Evolutionary conservation across 2,888 invertebrate genomes (phyloP), one percentile per base, ranked within the genome.

Genomic region (Fissipunctia ypsillon): DNA sequence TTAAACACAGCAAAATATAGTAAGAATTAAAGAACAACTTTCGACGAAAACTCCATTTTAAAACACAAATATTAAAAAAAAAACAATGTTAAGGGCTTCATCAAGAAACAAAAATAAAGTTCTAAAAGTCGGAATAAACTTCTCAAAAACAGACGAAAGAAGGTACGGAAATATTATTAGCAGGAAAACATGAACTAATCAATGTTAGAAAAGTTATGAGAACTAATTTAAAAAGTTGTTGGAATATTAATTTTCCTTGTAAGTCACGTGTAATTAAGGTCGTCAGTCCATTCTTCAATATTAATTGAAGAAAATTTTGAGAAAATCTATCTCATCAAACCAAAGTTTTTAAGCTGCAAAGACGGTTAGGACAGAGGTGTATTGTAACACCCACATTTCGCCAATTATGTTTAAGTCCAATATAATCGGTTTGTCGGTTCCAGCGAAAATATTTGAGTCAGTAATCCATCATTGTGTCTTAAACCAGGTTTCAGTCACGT

Each of bases 171-270:
- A 76, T 76, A 76, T 67, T 80, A 67, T 81, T 52, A 74, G 43
- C 57, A 69, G 52, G 69, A 71, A 78, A 71, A 83, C 69, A 74
- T 73, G 80, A 83, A 83, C 70, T 83, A 80, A 84, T 80, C 80
- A 80, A 84, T 64, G 73, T 73, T 80, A 84, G 69, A 73, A 69
- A 84, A 83, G 83, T 86, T 71, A 35, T 35, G 59, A 52, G 63
- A 76, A 83, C 80, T 86, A 76, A 86, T 84, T 83, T 86, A 54
- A 80, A 76, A 84, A 84, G 81, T 73, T 78, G 52, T 71, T 54
- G 60, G 84, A 83, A 86, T 86, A 84, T 86, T 80, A 83, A 84
- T 76, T 69, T 76, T 66, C 25, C 60, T 57, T 78, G 45, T 67
- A 72, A 76, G 75, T 69, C 38, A 59, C 35, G 52, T 35, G 56